These are phyloP conservation scores for Erebia ligea DNA, from an alignment of 2,888 invertebrate species.

Conservation along the genomic window DNA sequence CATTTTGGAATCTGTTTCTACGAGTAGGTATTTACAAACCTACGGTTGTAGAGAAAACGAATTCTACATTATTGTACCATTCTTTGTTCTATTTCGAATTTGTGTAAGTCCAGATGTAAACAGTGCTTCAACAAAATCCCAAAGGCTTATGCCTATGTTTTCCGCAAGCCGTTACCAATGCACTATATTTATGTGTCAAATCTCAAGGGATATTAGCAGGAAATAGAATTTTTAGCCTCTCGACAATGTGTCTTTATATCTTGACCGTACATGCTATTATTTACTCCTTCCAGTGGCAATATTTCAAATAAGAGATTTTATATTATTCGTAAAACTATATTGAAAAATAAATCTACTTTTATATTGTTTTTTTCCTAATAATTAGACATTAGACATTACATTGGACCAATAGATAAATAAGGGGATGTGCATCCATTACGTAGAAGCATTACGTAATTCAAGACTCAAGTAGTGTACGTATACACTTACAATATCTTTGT, in stretches of 20 bases:
- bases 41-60: not conserved
- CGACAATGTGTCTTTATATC: slow-evolving; percentile 1
- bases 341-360: not conserved
- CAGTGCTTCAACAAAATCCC: slow-evolving; percentile 28
- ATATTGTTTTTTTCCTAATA: too few relatives aligned
- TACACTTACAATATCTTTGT: too few relatives aligned
- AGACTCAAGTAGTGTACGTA: too few relatives aligned
- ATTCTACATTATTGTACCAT: slow-evolving; percentile 19
- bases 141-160: slow-evolving; percentile 27
- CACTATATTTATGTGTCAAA: slow-evolving; percentile 35
- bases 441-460: too few relatives aligned
- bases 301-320: not conserved
- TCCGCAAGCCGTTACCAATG: slow-evolving; percentile 33
- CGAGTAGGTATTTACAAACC: not conserved
- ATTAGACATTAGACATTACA: too few relatives aligned
- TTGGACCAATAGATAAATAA: too few relatives aligned
- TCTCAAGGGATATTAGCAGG: slow-evolving; percentile 34
- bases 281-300: not conserved
- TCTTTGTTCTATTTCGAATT: slow-evolving; percentile 33
- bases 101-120: slow-evolving; percentile 36
- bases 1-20: not conserved
- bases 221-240: slow-evolving; percentile 24
- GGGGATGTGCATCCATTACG: too few relatives aligned
- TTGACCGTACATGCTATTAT: not conserved
- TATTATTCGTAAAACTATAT: not conserved